Base-by-base conservation (phyloP, 2,888 invertebrate genomes). In the Trisateles emortualis region DNA sequence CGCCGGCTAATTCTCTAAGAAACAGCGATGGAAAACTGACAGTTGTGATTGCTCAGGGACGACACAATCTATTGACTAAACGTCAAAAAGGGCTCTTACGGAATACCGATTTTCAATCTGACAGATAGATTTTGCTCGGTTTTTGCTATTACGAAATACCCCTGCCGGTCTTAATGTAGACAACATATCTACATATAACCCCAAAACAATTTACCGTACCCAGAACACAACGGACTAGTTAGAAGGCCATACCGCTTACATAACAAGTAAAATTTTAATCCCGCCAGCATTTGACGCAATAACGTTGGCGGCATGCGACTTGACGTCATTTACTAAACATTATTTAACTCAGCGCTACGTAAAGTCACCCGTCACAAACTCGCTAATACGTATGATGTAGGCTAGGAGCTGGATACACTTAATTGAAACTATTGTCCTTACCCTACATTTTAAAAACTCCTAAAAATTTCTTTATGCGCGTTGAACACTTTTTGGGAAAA, bases 311-410 rank as follows among this genome's bases (percentile, higher is more conserved):
- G 57, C 46, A 63, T 47, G 47, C 59, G 61, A 43, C 61, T 60
- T 16, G 46, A 56, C 50, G 72, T 75, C 76, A 79, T 79, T 78
- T 67, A 74, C 68, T 70, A 64, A 75, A 74, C 77, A 72, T 78
- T 80, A 80, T 78, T 78, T 66, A 65, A 59, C 49, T 59, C 11
- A 29, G 29, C 9, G 33, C 33, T 52, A 64, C 72, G 70, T 76
- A 68, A 75, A 71, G 47, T 72, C 62, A 38, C 39, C 47, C 55
- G 53, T 65, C 66, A 52, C 42, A 44, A 41, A 42, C 59, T 35
- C 57, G 55, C 46, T 55, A 49, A 71, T 59, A 43, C 35, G 48
- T 51, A 24, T 48, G 47, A 29, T 6, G 19, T 44, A 42, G 40
- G 36, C 38, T 3, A n/a, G 30, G 65, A 56, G 48, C 10, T 41